phyloP scores from a whole-genome alignment of 2,888 invertebrate species.

The Corbicula japonica region DNA sequence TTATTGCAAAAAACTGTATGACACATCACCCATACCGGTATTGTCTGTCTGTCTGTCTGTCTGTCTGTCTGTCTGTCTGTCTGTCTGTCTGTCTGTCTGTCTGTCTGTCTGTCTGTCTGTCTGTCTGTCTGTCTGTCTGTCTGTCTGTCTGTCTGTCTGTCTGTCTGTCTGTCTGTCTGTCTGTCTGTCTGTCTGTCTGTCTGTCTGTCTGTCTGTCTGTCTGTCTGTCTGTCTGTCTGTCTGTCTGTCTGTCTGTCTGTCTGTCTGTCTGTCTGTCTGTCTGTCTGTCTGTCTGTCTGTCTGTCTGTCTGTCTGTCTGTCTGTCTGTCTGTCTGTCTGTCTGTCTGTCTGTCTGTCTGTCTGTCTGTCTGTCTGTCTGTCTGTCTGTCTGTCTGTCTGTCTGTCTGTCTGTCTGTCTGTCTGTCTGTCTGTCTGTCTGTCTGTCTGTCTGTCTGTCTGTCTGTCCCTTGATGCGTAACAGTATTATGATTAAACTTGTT shows the following conservation, averaged over 20 bases:
- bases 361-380: no score
- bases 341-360: no score
- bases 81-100: conserved; percentile 4
- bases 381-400: no score
- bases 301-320: conserved; percentile 4
- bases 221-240: conserved; percentile 4
- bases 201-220: conserved; percentile 4
- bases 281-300: conserved; percentile 4
- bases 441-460: no score
- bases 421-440: no score
- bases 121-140: conserved; percentile 4
- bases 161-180: conserved; percentile 4
- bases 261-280: conserved; percentile 4
- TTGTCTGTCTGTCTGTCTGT: conserved; percentile 4
- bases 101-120: conserved; percentile 4
- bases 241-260: conserved; percentile 4
- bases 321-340: conserved; percentile 4
- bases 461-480: no score
- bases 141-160: conserved; percentile 4
- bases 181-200: conserved; percentile 4
- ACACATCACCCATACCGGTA: conserved; percentile 4
- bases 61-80: conserved; percentile 4
- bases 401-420: no score
- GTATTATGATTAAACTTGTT: no score
- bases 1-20: no score